Evolutionary conservation across 2,797 vertebrate genomes (phyloP).

Genomic region (Sciurus vulgaris): DNA sequence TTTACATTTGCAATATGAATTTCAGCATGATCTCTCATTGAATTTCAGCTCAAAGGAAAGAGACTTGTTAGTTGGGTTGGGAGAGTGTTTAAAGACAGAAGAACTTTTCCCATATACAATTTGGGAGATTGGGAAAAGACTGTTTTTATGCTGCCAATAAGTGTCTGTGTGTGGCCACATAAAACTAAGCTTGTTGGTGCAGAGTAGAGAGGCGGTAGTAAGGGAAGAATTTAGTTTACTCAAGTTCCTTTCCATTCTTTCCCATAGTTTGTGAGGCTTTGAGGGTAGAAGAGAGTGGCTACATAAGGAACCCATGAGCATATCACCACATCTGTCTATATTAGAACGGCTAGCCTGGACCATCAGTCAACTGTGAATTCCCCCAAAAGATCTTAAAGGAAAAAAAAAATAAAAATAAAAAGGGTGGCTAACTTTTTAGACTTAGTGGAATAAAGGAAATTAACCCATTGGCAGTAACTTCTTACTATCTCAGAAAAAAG

Average conservation of each 20-base stretch:
- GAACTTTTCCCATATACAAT: background rate
- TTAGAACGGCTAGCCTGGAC: background rate
- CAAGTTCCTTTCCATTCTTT: background rate
- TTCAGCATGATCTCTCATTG: background rate
- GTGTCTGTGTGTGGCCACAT: background rate
- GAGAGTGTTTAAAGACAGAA: background rate
- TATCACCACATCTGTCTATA: background rate
- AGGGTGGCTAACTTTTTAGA: background rate
- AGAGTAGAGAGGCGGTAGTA: background rate
- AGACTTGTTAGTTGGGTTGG: background rate
- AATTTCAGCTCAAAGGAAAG: background rate
- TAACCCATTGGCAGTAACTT: background rate
- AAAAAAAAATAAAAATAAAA: background rate
- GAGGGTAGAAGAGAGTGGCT: background rate
- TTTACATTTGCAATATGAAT: background rate
- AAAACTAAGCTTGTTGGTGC: background rate
- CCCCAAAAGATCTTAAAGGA: background rate
- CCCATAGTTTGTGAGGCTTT: background rate
- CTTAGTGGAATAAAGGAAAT: background rate
- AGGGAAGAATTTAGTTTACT: background rate
- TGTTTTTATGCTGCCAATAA: background rate
- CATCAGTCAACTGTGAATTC: background rate
- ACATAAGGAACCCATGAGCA: fast-evolving
- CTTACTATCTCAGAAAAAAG: background rate
- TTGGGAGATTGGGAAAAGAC: background rate